Conservation (phyloP, 2,888 invertebrate species). For the Diaprepes abbreviatus region DNA sequence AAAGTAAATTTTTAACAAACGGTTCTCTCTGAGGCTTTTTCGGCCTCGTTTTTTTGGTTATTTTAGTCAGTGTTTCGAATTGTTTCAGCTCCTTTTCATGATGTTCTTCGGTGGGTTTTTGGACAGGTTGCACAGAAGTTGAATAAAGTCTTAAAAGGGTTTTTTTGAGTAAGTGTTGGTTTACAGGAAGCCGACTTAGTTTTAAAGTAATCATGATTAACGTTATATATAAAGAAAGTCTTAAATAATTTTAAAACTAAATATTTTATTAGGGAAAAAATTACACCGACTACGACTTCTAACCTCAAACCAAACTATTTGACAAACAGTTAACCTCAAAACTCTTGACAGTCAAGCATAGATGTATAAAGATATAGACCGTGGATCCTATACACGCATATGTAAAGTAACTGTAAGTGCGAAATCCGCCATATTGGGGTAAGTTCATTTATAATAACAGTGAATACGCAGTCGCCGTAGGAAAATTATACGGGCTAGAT, state of each 20-base stretch:
- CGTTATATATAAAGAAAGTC: neutral
- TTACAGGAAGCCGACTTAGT: neutral
- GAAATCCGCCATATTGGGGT: too few species aligned
- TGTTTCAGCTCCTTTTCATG: constrained; percentile 57
- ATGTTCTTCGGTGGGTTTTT: constrained; percentile 40
- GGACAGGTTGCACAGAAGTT: constrained; percentile 40
- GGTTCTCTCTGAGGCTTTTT: constrained; percentile 73
- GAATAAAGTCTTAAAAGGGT: constrained; percentile 17
- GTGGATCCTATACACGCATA: too few species aligned
- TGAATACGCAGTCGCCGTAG: too few species aligned
- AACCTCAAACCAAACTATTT: too few species aligned
- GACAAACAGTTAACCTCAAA: neutral
- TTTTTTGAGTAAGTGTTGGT: constrained; percentile 22
- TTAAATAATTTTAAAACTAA: neutral
- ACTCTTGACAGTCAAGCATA: too few species aligned
- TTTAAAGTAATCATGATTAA: constrained; percentile 24
- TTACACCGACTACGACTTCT: neutral
- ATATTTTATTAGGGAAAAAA: neutral
- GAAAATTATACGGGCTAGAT: too few species aligned
- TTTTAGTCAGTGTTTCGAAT: constrained; percentile 56
- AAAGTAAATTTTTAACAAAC: constrained; percentile 79
- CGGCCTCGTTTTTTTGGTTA: constrained; percentile 55
- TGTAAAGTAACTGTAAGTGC: too few species aligned
- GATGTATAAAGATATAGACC: too few species aligned
- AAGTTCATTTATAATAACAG: too few species aligned